Conservation (phyloP, 2,797 vertebrate genomes). For the Sebastes reedi region DNA sequence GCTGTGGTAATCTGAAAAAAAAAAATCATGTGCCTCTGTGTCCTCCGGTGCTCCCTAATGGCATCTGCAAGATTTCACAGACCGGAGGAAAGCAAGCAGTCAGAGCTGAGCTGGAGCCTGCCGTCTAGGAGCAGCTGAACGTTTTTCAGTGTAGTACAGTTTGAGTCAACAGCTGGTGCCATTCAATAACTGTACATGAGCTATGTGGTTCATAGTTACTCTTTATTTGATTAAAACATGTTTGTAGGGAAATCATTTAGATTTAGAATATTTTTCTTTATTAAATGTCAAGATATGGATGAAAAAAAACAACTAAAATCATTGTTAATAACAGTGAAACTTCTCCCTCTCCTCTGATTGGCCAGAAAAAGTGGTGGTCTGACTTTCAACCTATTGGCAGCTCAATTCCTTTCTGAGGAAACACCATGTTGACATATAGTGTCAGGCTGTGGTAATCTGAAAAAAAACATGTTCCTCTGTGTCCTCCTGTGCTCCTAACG, state of each 20-base stretch:
- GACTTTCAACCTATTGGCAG: slow-evolving; percentile 74
- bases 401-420: slow-evolving; percentile 28
- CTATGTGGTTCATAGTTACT: background rate
- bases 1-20: too few species aligned
- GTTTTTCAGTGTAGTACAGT: background rate
- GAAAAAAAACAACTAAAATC: background rate
- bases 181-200: background rate
- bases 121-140: too few species aligned
- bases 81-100: too few species aligned
- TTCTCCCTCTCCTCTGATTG: slow-evolving; percentile 73
- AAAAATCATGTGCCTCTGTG: too few species aligned
- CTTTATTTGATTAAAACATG: background rate
- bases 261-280: background rate
- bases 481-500: too few species aligned
- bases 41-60: too few species aligned
- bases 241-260: background rate
- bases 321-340: background rate
- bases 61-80: too few species aligned
- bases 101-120: too few species aligned
- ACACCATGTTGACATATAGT: background rate
- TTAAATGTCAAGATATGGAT: background rate
- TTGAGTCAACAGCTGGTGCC: background rate
- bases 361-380: slow-evolving; percentile 75
- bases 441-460: too few species aligned
- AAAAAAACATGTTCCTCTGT: too few species aligned